Evolutionary conservation across 2,797 vertebrate genomes (phyloP), one percentile per base, ranked within the genome.

Genomic region (Crenuchus spilurus): DNA sequence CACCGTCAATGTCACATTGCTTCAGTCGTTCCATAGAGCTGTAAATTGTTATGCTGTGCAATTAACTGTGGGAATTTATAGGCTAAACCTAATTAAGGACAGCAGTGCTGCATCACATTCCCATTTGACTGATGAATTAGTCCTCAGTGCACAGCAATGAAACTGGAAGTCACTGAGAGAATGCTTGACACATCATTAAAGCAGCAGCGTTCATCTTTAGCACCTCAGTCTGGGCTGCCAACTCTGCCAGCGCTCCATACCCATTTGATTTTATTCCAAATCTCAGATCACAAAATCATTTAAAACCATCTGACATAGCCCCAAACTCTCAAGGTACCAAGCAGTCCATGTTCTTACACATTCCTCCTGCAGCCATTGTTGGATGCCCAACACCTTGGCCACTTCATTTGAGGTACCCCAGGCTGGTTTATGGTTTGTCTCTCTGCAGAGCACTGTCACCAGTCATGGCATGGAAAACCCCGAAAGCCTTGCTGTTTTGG

Each of bases 21-120:
- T 70, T 10, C 31, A 55, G 31, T 49, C 52, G 33, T 42, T 75
- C 51, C n/a, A n/a, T 55, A 48, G 70, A 71, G 69, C 70, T 16
- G 70, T 70, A 73, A 74, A 76, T 61, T 39, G 26, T 68, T 55
- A 77, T 65, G 13, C 64, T 70, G 72, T 37, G 42, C 72, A 55
- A 77, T 79, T 69, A 63, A 79, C 70, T 75, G 46, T 49, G 28
- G 71, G 61, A 78, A 78, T 81, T 83, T 76, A 76, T 75, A 66
- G 62, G 66, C 72, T 77, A 67, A 52, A 71, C 66, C 70, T 80
- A 84, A 75, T 82, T 78, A 80, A 78, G 37, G 46, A 73, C 44
- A 44, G 62, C 73, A 79, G 46, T 48, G 65, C 70, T 70, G 75
- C 54, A 71, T 70, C 71, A 52, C 52, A 22, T 69, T 76, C 69